Evolutionary conservation across 2,797 vertebrate species (phyloP).

Genomic region (Phalanger gymnotis): DNA sequence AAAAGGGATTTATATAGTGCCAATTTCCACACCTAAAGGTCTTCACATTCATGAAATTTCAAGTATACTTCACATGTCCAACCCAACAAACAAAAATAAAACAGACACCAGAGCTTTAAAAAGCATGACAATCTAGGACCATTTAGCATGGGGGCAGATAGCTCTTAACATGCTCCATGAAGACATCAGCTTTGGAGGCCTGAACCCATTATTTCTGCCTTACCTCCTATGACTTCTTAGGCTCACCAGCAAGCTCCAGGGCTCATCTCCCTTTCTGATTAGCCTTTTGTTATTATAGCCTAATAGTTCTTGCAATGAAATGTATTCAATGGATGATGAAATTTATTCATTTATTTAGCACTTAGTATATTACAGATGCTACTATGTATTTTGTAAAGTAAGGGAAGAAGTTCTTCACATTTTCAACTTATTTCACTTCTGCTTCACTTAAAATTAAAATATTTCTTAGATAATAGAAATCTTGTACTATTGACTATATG

Average conservation of each 20-base stretch:
- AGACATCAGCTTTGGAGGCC: not conserved
- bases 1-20: not conserved
- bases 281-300: not conserved
- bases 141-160: not conserved
- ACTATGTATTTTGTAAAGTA: slow-evolving; percentile 23
- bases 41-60: not conserved
- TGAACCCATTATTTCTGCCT: not conserved
- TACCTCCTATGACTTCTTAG: not conserved
- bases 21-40: not conserved
- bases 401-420: slow-evolving; percentile 17
- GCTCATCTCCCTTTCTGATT: not conserved
- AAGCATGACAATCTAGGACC: not conserved
- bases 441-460: slow-evolving; percentile 50
- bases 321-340: not conserved
- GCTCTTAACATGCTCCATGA: not conserved
- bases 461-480: slow-evolving; percentile 48
- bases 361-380: not conserved
- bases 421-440: slow-evolving; percentile 21
- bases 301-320: not conserved
- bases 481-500: not conserved
- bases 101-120: not conserved
- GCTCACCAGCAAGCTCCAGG: not conserved
- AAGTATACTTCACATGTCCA: not conserved
- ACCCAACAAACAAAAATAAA: not conserved
- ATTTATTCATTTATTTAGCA: not conserved